Base-by-base conservation (phyloP, 2,113 vertebrate genomes). In the Melanerpes formicivorus region DNA sequence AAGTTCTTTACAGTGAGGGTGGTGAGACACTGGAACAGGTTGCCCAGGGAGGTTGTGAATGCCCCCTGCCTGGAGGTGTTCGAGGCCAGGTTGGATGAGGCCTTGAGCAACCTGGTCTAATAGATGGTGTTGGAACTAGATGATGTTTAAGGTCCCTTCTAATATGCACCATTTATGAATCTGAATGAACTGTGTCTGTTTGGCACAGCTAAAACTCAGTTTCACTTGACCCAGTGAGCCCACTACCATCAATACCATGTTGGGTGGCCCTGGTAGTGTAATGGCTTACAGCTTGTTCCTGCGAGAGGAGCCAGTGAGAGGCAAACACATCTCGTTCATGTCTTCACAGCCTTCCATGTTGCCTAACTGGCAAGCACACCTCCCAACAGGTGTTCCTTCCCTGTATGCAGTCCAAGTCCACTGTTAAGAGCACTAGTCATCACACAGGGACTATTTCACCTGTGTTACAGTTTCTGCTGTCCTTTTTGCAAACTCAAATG, bases 201-300 rank as follows among this genome's bases (percentile, higher is more conserved):
- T 3, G 34, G 37, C 16, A 14, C 23, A 15, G 26, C 46, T 32
- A 9, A 56, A 63, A 6, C 9, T 48, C 8, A 13, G 32, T 25
- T 26, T 55, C 1, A 4, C 15, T 18, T 29, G 30, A 23, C 15
- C 44, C 2, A 1, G 0, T 6, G 22, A 8, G n/a, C 34, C 56
- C 3, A 5, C 60, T 1, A 12, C 75, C 44, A 2, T 32, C 26
- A 6, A 0, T 21, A 2, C 1, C 7, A 0, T 1, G 5, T 8
- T 5, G 15, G 16, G 21, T 15, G 12, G 9, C 26, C 19, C 18
- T 16, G 50, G 26, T 29, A 14, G 14, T 8, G 23, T 37, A 11
- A 0, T 0, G 5, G 22, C 16, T 58, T 50, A 14, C 16, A 25
- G 32, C 15, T 1, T 0, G 3, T 9, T 4, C 6, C 19, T 44